Percentiles rank a stretch among this genome's conserved stretches.
Conservation (phyloP, 2,797 vertebrate species). For the Melanotaenia trifasciata region DNA sequence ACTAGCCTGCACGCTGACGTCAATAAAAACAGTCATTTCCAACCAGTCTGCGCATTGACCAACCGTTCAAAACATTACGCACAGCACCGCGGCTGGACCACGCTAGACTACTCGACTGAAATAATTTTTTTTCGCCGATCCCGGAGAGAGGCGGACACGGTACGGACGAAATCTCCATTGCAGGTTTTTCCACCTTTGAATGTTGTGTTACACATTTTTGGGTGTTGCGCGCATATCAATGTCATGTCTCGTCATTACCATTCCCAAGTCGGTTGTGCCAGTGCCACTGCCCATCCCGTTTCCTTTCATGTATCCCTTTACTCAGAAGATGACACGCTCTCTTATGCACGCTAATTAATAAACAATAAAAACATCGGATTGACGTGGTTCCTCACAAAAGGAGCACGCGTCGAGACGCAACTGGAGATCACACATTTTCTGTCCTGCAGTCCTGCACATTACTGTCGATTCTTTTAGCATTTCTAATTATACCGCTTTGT, state of each 20-base stretch:
- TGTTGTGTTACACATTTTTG: conserved; percentile 72
- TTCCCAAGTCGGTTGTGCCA: conserved; percentile 68
- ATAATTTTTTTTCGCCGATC: conserved; percentile 38
- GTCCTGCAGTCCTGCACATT: conserved; percentile 15
- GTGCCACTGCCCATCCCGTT: conserved; percentile 70
- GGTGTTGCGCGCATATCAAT: conserved; percentile 71
- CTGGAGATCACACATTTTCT: conserved; percentile 39
- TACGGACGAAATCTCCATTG: conserved; percentile 53
- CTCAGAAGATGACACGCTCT: conserved; percentile 18
- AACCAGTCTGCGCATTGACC: conserved; percentile 80
- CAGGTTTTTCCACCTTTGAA: conserved; percentile 75
- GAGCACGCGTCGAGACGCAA: conserved; percentile 50
- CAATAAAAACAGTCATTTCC: conserved; percentile 81
- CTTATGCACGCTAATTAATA: conserved; percentile 43
- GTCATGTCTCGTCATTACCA: conserved; percentile 76
- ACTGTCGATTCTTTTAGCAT: neutral
- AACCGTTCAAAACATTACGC: conserved; percentile 82
- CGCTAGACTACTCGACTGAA: conserved; percentile 63
- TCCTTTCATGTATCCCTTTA: conserved; percentile 56
- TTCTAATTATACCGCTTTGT: neutral
- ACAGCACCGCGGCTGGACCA: conserved; percentile 73
- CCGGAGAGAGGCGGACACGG: conserved; percentile 52
- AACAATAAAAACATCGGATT: conserved; percentile 9
- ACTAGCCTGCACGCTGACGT: conserved; percentile 76
- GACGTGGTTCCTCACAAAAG: conserved; percentile 12